Evolutionary conservation across 2,113 vertebrate species (phyloP).

Genomic region (Melanostigma gelatinosum): DNA sequence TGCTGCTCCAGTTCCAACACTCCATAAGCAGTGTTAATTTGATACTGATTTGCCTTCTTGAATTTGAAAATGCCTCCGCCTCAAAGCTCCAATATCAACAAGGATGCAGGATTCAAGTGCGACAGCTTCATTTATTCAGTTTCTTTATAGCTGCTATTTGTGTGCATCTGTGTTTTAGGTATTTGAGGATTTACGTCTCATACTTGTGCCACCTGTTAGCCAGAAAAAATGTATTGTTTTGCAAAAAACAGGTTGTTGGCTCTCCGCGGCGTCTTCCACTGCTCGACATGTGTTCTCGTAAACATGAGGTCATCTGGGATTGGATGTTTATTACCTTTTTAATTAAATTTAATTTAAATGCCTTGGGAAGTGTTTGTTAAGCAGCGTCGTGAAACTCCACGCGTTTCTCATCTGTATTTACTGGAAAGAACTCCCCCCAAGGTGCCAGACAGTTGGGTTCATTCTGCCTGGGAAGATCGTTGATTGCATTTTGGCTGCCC

Average conservation of each 20-base stretch:
- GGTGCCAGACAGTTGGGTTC: constrained; percentile 19
- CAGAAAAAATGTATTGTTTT: constrained; percentile 4
- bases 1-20: neutral
- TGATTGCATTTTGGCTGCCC: constrained; percentile 74
- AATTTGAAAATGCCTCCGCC: neutral
- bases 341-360: neutral
- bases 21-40: neutral
- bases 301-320: constrained; percentile 37
- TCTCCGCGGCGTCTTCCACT: neutral
- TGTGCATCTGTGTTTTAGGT: neutral
- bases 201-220: neutral
- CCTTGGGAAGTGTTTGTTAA: constrained; percentile 28
- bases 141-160: neutral
- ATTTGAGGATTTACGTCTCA: neutral
- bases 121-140: neutral
- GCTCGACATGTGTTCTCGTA: constrained; percentile 17
- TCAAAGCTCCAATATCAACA: neutral
- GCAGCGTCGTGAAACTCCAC: neutral
- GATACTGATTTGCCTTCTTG: neutral
- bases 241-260: neutral
- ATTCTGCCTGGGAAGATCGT: constrained; percentile 36
- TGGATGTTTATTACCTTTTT: neutral
- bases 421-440: constrained; percentile 41
- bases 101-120: neutral
- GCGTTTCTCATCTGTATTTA: constrained; percentile 46